Percentiles rank a stretch among this genome's conserved stretches.
phyloP scores from a whole-genome alignment of 2,797 vertebrate genomes.

The Heteromormyrus szaboi region DNA sequence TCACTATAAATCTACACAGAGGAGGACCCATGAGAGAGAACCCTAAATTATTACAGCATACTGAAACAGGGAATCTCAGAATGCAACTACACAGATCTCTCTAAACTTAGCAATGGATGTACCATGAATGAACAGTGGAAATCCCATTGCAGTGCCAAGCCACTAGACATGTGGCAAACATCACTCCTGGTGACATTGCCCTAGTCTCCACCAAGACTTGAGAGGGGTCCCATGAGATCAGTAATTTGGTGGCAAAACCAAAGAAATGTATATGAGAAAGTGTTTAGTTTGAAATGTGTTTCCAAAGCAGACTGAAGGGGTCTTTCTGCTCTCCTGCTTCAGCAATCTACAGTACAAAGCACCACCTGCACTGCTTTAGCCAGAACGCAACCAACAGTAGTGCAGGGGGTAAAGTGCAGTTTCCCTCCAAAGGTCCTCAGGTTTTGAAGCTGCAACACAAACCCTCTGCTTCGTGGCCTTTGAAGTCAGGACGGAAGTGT shows the following conservation, averaged over 20 bases:
- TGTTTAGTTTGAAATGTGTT: neutral
- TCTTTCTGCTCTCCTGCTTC: neutral
- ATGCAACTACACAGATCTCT: neutral
- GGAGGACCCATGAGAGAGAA: neutral
- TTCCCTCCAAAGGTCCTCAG: constrained; percentile 2
- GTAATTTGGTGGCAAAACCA: neutral
- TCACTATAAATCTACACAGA: neutral
- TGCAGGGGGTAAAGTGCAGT: neutral
- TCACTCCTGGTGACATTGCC: constrained; percentile 3
- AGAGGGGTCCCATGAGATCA: neutral
- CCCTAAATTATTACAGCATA: neutral
- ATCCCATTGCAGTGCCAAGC: neutral
- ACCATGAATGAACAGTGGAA: neutral
- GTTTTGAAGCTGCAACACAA: constrained; percentile 1
- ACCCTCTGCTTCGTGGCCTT: neutral
- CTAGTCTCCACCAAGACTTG: neutral
- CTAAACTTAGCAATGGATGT: neutral
- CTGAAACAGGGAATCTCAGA: neutral
- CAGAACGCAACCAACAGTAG: neutral
- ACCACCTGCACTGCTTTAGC: constrained; percentile 37
- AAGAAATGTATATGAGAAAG: neutral
- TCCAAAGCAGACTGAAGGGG: neutral
- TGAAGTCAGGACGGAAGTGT: neutral
- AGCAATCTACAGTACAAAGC: neutral
- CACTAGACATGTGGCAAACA: constrained; percentile 17